Percentiles rank a stretch among this genome's conserved stretches.
phyloP scores from a whole-genome alignment of 2,797 vertebrate genomes.

The Alauda arvensis region DNA sequence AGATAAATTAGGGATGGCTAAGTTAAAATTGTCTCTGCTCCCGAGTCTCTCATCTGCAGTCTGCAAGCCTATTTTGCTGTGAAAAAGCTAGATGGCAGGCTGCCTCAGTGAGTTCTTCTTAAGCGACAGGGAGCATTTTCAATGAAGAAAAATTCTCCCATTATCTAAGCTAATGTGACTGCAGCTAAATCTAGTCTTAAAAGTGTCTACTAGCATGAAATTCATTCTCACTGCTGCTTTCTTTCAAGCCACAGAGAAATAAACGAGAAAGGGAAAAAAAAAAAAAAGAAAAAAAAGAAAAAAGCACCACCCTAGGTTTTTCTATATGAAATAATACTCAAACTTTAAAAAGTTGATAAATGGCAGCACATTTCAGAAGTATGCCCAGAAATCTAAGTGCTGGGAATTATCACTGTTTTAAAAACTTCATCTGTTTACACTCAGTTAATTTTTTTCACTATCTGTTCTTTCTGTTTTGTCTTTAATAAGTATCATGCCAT shows the following conservation, averaged over 20 bases:
- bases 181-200: conserved; percentile 74
- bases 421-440: not conserved
- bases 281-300: rapidly evolving
- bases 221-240: conserved; percentile 59
- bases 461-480: not conserved
- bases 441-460: not conserved
- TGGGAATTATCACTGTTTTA: not conserved
- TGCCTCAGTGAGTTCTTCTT: conserved; percentile 81
- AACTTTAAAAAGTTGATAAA: conserved; percentile 49
- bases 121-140: conserved; percentile 80
- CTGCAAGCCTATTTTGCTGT: conserved; percentile 80
- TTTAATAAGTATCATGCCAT: not conserved
- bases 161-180: conserved; percentile 81
- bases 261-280: not conserved
- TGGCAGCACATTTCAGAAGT: not conserved
- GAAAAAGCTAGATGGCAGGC: conserved; percentile 86
- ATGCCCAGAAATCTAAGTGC: not conserved
- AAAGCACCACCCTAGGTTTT: not conserved
- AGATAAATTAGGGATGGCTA: conserved; percentile 81
- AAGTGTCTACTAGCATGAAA: conserved; percentile 68
- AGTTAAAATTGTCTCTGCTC: conserved; percentile 79
- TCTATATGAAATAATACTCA: not conserved
- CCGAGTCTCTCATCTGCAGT: conserved; percentile 80
- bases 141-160: conserved; percentile 79
- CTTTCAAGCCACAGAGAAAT: conserved; percentile 49